phyloP scores from a whole-genome alignment of 2,888 invertebrate genomes.

The Leptinotarsa juncta region DNA sequence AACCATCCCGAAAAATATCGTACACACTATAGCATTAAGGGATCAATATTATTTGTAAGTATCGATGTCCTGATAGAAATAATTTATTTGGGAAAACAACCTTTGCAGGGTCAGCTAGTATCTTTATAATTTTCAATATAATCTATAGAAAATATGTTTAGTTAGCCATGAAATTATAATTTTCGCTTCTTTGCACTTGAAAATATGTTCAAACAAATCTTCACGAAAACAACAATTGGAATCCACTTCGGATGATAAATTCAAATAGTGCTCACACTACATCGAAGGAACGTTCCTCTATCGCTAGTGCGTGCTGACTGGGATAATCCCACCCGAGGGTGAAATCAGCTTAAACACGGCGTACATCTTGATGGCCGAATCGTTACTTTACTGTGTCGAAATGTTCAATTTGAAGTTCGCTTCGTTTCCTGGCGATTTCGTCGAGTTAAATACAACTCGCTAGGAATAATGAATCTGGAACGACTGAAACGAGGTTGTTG shows the following conservation, averaged over 20 bases:
- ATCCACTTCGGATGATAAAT: conserved; percentile 22
- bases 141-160: no score
- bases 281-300: conserved; percentile 29
- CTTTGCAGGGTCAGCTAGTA: no score
- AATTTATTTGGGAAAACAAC: no score
- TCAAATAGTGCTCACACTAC: conserved; percentile 26
- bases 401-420: conserved; percentile 62
- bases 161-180: no score
- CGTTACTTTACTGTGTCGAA: conserved; percentile 62
- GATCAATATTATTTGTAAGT: no score
- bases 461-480: conserved; percentile 14
- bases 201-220: not conserved
- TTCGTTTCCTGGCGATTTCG: conserved; percentile 55
- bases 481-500: not conserved
- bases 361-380: conserved; percentile 66
- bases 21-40: no score
- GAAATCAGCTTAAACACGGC: conserved; percentile 65
- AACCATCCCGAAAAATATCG: no score
- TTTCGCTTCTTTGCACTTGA: no score
- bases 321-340: conserved; percentile 64
- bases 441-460: conserved; percentile 16
- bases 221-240: not conserved
- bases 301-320: conserved; percentile 60
- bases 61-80: no score
- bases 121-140: no score